These are phyloP conservation scores for Heloderma charlesbogerti DNA, from an alignment of 2,113 vertebrate genomes.

Conservation along the genomic window DNA sequence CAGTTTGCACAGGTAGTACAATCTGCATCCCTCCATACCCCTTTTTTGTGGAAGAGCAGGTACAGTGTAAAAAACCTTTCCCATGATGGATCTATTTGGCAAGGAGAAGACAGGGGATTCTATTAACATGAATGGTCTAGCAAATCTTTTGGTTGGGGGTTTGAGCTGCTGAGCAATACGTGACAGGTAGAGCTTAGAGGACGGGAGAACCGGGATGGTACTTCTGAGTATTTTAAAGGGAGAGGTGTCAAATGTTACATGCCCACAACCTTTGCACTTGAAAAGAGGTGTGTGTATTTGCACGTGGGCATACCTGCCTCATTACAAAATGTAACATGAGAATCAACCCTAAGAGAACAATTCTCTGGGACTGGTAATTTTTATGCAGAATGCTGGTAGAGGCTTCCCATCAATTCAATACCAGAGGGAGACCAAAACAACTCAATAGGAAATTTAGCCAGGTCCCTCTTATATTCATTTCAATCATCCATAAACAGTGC, in stretches of 20 bases:
- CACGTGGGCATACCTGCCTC: not conserved
- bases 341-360: not conserved
- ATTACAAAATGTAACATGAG: not conserved
- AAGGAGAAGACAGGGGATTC: not conserved
- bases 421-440: not conserved
- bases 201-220: not conserved
- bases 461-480: not conserved
- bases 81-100: not conserved
- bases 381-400: not conserved
- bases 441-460: not conserved
- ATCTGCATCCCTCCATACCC: not conserved
- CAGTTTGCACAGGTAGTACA: not conserved
- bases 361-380: not conserved
- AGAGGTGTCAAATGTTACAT: not conserved
- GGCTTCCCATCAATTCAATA: not conserved
- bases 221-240: not conserved
- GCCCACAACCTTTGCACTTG: not conserved
- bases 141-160: not conserved
- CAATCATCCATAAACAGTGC: not conserved
- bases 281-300: not conserved
- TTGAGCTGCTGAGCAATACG: not conserved
- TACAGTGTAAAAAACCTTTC: not conserved
- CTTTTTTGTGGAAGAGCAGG: not conserved
- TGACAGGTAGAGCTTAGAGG: not conserved
- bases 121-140: not conserved